Conservation (phyloP, 2,797 vertebrate species). For the Sebastes itinus region DNA sequence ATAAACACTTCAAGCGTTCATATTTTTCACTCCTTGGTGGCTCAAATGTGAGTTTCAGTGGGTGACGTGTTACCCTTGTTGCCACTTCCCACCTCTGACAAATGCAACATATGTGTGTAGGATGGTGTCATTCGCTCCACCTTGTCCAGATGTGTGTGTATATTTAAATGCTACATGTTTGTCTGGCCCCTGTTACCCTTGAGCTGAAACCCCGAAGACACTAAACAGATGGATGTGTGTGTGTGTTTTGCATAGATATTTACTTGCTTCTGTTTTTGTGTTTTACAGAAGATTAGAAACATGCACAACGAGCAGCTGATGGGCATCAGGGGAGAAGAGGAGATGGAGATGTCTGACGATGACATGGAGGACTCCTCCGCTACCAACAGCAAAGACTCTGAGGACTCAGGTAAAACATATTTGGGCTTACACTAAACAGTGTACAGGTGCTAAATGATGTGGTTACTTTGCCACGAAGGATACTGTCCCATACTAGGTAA, state of each 20-base stretch:
- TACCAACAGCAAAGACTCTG: conserved; percentile 86
- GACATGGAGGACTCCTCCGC: conserved; percentile 87
- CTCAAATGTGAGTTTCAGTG: background rate
- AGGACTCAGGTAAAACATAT: conserved; percentile 73
- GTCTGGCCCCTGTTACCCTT: background rate
- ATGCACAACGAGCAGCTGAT: conserved; percentile 95
- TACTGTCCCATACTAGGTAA: background rate
- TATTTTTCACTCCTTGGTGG: background rate
- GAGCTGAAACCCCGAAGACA: background rate
- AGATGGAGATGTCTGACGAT: conserved; percentile 98
- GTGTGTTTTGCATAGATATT: background rate
- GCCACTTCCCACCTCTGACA: background rate
- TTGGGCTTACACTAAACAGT: background rate
- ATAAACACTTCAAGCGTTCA: background rate
- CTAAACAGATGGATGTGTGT: background rate
- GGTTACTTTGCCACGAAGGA: background rate
- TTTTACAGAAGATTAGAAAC: conserved; percentile 91
- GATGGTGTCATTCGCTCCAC: background rate
- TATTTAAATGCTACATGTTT: background rate
- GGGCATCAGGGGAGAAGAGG: conserved; percentile 94
- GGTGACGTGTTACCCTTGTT: background rate
- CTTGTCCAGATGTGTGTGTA: background rate
- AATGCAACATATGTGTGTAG: background rate
- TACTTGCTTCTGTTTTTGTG: conserved; percentile 1
- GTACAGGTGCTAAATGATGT: background rate